Evolutionary conservation across 2,888 invertebrate genomes (phyloP).

Genomic region (Ernsta delagoae): DNA sequence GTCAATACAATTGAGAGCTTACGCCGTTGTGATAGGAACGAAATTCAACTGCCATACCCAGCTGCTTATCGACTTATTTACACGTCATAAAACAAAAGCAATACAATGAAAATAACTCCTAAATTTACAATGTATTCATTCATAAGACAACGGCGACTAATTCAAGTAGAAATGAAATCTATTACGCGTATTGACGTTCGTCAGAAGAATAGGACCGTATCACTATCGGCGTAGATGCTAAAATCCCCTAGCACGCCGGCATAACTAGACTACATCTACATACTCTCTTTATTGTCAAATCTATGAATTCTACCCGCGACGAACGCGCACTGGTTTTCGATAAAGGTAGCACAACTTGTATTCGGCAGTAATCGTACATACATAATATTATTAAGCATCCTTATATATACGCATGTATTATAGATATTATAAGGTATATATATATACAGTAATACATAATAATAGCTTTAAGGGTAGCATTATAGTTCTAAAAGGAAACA

Average conservation of each 20-base stretch:
- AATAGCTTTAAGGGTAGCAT: conserved; percentile 2
- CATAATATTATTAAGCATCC: conserved; percentile 44
- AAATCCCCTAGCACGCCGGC: conserved; percentile 39
- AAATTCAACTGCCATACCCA: conserved; percentile 12
- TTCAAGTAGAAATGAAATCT: not conserved
- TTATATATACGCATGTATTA: not conserved
- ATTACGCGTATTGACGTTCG: conserved; percentile 9
- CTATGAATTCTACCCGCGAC: conserved; percentile 59
- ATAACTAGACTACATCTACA: conserved; percentile 45
- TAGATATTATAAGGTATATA: not conserved
- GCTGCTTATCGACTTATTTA: conserved; percentile 13
- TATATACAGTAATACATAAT: not conserved
- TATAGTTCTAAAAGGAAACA: conserved; percentile 7
- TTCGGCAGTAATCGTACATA: conserved; percentile 47
- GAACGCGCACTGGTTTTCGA: conserved; percentile 37
- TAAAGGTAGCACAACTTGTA: conserved; percentile 44
- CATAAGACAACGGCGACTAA: conserved; percentile 14
- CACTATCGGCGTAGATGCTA: conserved; percentile 31
- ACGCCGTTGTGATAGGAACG: conserved; percentile 16
- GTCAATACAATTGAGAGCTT: conserved; percentile 8
- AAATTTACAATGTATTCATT: not conserved
- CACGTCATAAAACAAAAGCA: conserved; percentile 5
- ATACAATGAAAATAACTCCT: not conserved
- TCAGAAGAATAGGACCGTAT: not conserved
- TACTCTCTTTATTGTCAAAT: conserved; percentile 64